A percentile compares a stretch with the other conserved stretches of the same genome.
phyloP scores from a whole-genome alignment of 2,888 invertebrate species.

The Phortica magna region DNA sequence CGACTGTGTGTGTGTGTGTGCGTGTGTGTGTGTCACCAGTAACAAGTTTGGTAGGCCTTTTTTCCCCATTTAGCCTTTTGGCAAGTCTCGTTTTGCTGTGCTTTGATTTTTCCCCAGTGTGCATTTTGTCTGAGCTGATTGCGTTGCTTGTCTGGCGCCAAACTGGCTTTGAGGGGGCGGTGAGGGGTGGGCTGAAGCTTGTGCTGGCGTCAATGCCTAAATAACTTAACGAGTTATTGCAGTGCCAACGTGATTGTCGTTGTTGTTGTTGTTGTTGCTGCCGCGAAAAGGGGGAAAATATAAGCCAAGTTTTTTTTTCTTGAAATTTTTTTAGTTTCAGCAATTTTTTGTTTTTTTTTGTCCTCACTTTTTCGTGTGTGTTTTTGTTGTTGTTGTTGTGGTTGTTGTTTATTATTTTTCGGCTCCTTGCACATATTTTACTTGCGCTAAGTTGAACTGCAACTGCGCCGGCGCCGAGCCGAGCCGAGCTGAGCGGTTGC shows the following conservation, averaged over 20 bases:
- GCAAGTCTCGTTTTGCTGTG: conserved; percentile 34
- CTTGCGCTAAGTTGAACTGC: background rate
- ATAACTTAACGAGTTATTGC: conserved; percentile 63
- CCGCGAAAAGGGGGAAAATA: conserved; percentile 48
- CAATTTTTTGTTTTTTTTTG: conserved; percentile 31
- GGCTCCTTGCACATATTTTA: background rate
- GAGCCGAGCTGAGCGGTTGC: background rate
- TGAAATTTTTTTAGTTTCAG: background rate
- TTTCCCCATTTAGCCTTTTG: background rate
- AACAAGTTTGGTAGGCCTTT: background rate
- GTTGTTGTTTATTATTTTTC: conserved; percentile 38
- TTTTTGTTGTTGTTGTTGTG: conserved; percentile 41
- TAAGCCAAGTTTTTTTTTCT: conserved; percentile 41
- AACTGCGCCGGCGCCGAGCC: background rate
- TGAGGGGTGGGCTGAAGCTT: conserved; percentile 42
- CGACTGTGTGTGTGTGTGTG: too few species aligned
- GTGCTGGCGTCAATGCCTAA: conserved; percentile 63
- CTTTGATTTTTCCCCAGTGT: conserved; percentile 51
- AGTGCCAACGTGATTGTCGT: conserved; percentile 54
- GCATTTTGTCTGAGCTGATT: conserved; percentile 52
- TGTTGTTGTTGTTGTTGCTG: conserved; percentile 47
- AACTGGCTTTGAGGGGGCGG: background rate
- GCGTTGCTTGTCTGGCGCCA: background rate
- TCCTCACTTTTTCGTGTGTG: background rate
- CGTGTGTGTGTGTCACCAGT: conserved; percentile 24